Percentiles rank a stretch among this genome's conserved stretches.
phyloP scores from a whole-genome alignment of 2,797 vertebrate genomes.

The Neostethus bicornis region DNA sequence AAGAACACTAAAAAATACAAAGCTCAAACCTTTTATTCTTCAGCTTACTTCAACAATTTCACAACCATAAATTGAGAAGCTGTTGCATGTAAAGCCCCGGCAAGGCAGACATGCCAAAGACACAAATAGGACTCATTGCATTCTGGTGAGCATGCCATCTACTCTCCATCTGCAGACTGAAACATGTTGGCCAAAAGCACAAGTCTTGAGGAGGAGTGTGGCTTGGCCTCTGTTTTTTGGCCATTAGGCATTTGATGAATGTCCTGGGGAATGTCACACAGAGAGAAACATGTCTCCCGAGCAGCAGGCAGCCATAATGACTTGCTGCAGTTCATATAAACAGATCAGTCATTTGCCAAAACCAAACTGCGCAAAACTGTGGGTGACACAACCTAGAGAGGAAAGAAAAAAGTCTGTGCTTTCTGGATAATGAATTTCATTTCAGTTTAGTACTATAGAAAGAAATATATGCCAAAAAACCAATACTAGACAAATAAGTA shows the following conservation, averaged over 20 bases:
- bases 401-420: constrained; percentile 13
- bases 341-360: constrained; percentile 60
- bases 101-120: constrained; percentile 29
- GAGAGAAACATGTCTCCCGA: constrained; percentile 43
- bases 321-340: constrained; percentile 59
- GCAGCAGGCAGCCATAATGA: constrained; percentile 54
- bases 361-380: constrained; percentile 47
- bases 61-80: too few relatives aligned
- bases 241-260: constrained; percentile 70
- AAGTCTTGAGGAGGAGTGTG: constrained; percentile 39
- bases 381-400: constrained; percentile 32
- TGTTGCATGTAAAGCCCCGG: constrained; percentile 2
- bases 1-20: too few relatives aligned
- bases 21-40: too few relatives aligned
- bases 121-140: constrained; percentile 57
- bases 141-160: constrained; percentile 52
- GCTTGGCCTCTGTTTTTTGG: constrained; percentile 56
- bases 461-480: neutral
- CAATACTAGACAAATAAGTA: constrained; percentile 4
- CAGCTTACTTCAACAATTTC: too few relatives aligned
- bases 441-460: neutral
- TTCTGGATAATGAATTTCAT: constrained; percentile 1
- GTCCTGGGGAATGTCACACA: constrained; percentile 45
- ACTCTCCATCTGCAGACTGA: constrained; percentile 58
- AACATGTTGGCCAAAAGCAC: constrained; percentile 43